Evolutionary conservation across 2,888 invertebrate genomes (phyloP).

Genomic region (Cataglyphis rosenhaueri): DNA sequence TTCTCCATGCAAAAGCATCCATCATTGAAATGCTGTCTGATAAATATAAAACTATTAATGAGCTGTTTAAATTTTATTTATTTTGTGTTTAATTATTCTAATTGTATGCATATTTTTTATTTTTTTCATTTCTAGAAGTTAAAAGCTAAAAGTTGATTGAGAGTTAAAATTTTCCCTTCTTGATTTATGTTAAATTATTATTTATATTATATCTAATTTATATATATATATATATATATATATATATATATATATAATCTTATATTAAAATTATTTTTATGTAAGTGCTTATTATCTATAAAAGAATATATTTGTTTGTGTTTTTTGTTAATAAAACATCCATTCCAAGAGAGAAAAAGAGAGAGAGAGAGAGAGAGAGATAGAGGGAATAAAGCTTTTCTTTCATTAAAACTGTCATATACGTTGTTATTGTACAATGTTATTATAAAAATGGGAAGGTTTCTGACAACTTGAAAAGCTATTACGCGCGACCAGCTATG

Average conservation of each 20-base stretch:
- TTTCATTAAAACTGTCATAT: slow-evolving; percentile 29
- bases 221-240: background rate
- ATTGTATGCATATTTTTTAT: background rate
- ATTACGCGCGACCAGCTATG: background rate
- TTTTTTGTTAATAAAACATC: background rate
- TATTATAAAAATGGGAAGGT: slow-evolving; percentile 3
- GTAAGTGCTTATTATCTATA: background rate
- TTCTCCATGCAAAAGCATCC: no score
- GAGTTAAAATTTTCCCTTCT: background rate
- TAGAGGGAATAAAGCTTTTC: background rate
- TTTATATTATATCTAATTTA: background rate
- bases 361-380: no score
- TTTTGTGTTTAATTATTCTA: background rate
- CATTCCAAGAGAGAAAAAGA: no score
- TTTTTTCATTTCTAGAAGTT: background rate
- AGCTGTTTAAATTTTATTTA: background rate
- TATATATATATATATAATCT: background rate
- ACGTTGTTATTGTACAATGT: background rate
- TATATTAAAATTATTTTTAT: background rate
- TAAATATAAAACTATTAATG: background rate
- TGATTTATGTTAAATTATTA: background rate
- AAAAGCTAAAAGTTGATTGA: background rate
- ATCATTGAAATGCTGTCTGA: background rate
- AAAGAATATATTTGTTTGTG: background rate
- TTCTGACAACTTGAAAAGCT: background rate